phyloP scores from a whole-genome alignment of 2,888 invertebrate species.

The Andrena hattorfiana region DNA sequence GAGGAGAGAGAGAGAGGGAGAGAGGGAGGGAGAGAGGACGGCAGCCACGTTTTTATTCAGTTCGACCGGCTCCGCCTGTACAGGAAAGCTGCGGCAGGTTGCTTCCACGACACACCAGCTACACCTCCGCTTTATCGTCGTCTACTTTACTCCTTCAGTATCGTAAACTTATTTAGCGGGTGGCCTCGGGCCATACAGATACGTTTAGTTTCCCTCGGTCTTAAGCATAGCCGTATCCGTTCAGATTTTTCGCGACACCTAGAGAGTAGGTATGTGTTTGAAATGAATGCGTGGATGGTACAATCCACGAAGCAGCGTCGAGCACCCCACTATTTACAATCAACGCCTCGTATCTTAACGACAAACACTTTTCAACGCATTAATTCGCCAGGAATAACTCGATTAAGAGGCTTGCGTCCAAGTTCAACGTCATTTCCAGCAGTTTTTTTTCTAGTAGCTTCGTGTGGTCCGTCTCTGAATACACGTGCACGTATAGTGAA shows the following conservation, averaged over 20 bases:
- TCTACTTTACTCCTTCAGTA: constrained; percentile 12
- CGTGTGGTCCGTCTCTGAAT: not conserved
- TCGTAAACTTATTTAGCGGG: constrained; percentile 8
- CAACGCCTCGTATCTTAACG: too few relatives aligned
- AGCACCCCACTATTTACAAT: not conserved
- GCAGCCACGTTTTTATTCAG: constrained; percentile 43
- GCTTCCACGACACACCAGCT: constrained; percentile 25
- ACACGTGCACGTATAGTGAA: not conserved
- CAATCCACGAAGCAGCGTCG: not conserved
- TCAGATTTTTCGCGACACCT: too few relatives aligned
- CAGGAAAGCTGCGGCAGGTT: constrained; percentile 39
- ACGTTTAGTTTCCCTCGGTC: not conserved
- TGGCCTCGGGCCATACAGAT: not conserved
- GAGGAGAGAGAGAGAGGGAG: not conserved
- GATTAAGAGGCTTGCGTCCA: too few relatives aligned
- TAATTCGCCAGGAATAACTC: too few relatives aligned
- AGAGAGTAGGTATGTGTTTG: constrained; percentile 11
- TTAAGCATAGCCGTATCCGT: too few relatives aligned
- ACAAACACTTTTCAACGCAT: too few relatives aligned
- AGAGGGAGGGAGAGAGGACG: constrained; percentile 32
- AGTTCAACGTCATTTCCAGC: too few relatives aligned
- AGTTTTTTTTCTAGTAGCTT: too few relatives aligned
- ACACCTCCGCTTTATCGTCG: constrained; percentile 34
- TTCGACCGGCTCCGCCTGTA: constrained; percentile 40
- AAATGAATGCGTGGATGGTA: not conserved